Evolutionary conservation across 1,140 invertebrate genomes (phyloP).

Genomic region (Pristionchus pacificus): DNA sequence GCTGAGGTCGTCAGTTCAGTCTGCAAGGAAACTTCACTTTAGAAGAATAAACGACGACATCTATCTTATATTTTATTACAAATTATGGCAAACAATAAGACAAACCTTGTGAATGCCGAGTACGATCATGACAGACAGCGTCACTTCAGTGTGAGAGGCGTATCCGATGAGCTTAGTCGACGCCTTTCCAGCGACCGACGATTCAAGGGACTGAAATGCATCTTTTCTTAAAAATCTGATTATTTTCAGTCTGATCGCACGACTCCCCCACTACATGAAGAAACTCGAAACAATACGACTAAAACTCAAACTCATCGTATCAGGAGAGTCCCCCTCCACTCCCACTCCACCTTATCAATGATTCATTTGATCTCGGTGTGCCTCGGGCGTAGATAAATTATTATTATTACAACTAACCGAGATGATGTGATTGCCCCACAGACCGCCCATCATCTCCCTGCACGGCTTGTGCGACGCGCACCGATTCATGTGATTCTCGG

Average conservation of each 20-base stretch:
- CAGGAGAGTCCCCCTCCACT: too few relatives aligned
- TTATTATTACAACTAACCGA: constrained; percentile 6
- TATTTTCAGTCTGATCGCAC: too few relatives aligned
- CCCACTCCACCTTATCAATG: too few relatives aligned
- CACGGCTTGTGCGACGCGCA: constrained; percentile 37
- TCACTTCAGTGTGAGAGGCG: constrained; percentile 39
- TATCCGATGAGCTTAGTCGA: constrained; percentile 17
- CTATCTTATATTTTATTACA: too few relatives aligned
- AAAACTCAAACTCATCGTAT: too few relatives aligned
- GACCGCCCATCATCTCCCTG: constrained; percentile 35
- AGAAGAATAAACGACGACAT: too few relatives aligned
- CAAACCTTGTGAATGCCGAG: constrained; percentile 19
- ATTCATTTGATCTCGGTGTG: too few relatives aligned
- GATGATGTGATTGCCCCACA: constrained; percentile 29
- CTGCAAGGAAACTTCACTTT: background rate
- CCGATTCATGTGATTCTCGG: constrained; percentile 34
- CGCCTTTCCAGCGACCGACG: background rate
- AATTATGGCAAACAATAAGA: background rate
- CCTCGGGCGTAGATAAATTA: too few relatives aligned
- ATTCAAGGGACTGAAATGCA: background rate
- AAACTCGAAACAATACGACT: too few relatives aligned
- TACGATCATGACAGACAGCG: constrained; percentile 37
- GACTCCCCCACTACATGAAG: too few relatives aligned
- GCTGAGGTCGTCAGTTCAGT: constrained; percentile 39
- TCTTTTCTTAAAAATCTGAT: too few relatives aligned